Evolutionary conservation across 2,888 invertebrate species (phyloP).

Genomic region (Thymelicus acteon): DNA sequence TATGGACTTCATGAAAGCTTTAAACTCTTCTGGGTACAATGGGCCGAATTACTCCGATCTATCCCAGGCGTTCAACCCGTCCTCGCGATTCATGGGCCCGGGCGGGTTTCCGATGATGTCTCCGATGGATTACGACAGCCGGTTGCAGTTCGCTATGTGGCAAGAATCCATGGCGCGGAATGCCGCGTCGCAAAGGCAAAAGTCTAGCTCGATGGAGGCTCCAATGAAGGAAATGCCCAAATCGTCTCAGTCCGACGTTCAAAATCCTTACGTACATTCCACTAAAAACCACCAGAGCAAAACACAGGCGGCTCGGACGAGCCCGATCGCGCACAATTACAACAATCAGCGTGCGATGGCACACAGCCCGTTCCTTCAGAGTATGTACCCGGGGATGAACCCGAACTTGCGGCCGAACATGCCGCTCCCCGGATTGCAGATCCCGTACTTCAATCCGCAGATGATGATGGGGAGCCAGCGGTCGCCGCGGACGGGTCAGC

Average conservation of each 20-base stretch:
- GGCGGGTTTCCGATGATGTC: constrained; percentile 73
- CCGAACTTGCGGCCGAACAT: constrained; percentile 65
- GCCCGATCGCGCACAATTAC: constrained; percentile 78
- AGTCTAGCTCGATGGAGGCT: constrained; percentile 58
- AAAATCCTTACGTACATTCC: constrained; percentile 75
- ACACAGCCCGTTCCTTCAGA: constrained; percentile 67
- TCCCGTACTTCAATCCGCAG: constrained; percentile 74
- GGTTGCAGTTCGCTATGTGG: constrained; percentile 87
- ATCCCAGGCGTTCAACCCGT: constrained; percentile 78
- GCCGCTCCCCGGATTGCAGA: constrained; percentile 70
- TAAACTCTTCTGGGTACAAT: constrained; percentile 78
- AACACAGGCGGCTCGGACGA: constrained; percentile 77
- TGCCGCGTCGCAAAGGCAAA: constrained; percentile 65
- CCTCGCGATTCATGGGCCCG: constrained; percentile 72
- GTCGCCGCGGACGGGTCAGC: constrained; percentile 64
- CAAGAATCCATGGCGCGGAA: constrained; percentile 87
- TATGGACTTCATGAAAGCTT: constrained; percentile 85
- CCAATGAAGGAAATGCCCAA: constrained; percentile 71
- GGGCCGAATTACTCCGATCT: constrained; percentile 79
- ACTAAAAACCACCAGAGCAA: constrained; percentile 71
- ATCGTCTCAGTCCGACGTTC: constrained; percentile 62
- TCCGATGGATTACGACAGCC: constrained; percentile 81
- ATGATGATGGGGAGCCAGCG: constrained; percentile 69
- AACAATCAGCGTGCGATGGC: constrained; percentile 66
- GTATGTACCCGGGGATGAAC: constrained; percentile 73